Percentiles rank a stretch among this genome's conserved stretches.
Conservation (phyloP, 2,888 invertebrate genomes). For the Perdita meconis region DNA sequence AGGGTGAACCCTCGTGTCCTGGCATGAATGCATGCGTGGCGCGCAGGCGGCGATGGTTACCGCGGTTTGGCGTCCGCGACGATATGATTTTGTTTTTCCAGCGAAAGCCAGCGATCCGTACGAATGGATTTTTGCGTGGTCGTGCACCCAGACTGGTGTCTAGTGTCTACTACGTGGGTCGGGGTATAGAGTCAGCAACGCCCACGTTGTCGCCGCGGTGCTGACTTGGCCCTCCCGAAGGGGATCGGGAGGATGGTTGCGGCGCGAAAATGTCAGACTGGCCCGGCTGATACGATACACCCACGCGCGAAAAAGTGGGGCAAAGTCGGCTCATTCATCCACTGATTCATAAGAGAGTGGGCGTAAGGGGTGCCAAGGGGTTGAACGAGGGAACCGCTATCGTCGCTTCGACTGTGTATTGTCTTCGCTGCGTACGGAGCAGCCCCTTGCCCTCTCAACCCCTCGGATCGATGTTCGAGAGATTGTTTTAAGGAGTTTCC, state of each 20-base stretch:
- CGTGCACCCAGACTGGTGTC: slow-evolving; percentile 70
- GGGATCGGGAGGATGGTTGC: slow-evolving; percentile 65
- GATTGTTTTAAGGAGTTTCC: slow-evolving; percentile 31
- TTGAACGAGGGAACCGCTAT: slow-evolving; percentile 30
- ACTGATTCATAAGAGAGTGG: slow-evolving; percentile 75
- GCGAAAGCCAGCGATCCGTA: slow-evolving; percentile 63
- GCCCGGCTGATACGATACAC: slow-evolving; percentile 74
- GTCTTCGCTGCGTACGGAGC: slow-evolving; percentile 15
- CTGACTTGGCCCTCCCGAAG: slow-evolving; percentile 62
- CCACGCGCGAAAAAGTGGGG: slow-evolving; percentile 78
- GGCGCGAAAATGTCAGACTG: slow-evolving; percentile 77
- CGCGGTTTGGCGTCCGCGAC: slow-evolving; percentile 41
- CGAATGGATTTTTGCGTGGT: slow-evolving; percentile 79
- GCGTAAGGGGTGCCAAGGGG: slow-evolving; percentile 48
- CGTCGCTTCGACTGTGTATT: neutral
- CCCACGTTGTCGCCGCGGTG: slow-evolving; percentile 78
- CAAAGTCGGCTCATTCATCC: slow-evolving; percentile 81
- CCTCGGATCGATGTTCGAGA: slow-evolving; percentile 30
- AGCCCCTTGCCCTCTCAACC: neutral
- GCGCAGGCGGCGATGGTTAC: slow-evolving; percentile 29
- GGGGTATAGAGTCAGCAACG: slow-evolving; percentile 75
- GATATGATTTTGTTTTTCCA: slow-evolving; percentile 73
- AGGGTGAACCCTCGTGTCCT: neutral
- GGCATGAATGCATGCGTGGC: neutral
- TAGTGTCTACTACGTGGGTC: slow-evolving; percentile 70